Conservation (phyloP, 2,888 invertebrate genomes). For the Falcaria lacertinaria region DNA sequence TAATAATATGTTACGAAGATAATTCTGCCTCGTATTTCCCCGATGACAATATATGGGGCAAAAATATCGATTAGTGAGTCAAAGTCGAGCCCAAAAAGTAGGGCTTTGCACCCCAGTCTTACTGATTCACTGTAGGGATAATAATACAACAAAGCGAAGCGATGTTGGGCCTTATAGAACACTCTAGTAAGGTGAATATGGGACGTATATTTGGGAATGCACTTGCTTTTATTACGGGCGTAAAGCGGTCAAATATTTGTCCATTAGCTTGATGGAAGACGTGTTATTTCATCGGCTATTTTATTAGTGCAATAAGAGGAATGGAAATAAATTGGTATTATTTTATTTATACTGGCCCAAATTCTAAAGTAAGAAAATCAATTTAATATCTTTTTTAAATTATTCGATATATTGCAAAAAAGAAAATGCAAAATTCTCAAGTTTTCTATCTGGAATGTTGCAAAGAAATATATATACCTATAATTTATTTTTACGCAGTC, state of each 20-base stretch:
- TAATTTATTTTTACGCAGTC: too few species aligned
- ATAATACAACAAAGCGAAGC: conserved; percentile 10
- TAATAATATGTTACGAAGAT: too few species aligned
- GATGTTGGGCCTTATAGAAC: conserved; percentile 23
- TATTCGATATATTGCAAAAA: too few species aligned
- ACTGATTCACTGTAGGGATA: conserved; percentile 50
- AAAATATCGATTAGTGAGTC: conserved; percentile 58
- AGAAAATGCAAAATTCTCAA: too few species aligned
- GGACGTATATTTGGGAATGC: conserved; percentile 24
- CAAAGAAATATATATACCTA: too few species aligned
- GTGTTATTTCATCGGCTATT: conserved; percentile 27
- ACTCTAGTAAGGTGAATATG: conserved; percentile 7
- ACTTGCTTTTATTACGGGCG: conserved; percentile 31
- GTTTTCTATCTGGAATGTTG: too few species aligned
- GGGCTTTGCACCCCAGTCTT: conserved; percentile 47
- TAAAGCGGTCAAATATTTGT: conserved; percentile 54
- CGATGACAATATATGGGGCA: conserved; percentile 12
- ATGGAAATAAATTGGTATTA: too few species aligned
- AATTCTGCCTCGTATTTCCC: neutral
- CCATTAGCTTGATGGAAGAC: conserved; percentile 55
- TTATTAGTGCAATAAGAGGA: too few species aligned
- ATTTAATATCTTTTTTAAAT: too few species aligned
- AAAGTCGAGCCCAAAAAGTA: conserved; percentile 44
- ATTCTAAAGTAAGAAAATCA: too few species aligned
- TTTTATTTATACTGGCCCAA: too few species aligned